Percentiles rank a stretch among this genome's conserved stretches.
phyloP scores from a whole-genome alignment of 2,888 invertebrate species.

The Exephanes ischioxanthus region DNA sequence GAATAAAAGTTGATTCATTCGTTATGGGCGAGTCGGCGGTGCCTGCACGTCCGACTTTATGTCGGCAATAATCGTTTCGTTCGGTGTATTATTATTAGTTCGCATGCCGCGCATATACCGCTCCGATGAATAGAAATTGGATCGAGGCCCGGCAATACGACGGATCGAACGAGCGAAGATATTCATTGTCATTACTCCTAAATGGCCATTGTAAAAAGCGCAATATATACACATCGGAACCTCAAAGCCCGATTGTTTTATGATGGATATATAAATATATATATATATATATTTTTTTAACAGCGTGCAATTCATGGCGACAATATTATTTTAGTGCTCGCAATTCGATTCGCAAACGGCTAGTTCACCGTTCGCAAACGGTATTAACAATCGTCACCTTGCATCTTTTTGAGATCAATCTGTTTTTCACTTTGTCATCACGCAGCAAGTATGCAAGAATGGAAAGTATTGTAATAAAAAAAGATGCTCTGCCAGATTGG shows the following conservation, averaged over 20 bases:
- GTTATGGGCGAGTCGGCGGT: slow-evolving; percentile 61
- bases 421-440: neutral
- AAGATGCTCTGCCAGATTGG: too few relatives aligned
- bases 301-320: slow-evolving; percentile 17
- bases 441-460: too few relatives aligned
- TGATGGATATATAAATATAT: neutral
- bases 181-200: slow-evolving; percentile 55
- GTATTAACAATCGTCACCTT: neutral
- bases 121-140: slow-evolving; percentile 63
- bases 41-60: slow-evolving; percentile 63
- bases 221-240: slow-evolving; percentile 28
- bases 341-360: neutral
- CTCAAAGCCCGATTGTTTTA: slow-evolving; percentile 48
- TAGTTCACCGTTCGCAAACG: slow-evolving; percentile 25
- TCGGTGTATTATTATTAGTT: slow-evolving; percentile 65
- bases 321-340: slow-evolving; percentile 7
- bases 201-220: slow-evolving; percentile 45
- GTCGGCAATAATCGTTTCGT: slow-evolving; percentile 65
- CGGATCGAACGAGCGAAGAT: slow-evolving; percentile 31
- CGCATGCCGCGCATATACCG: slow-evolving; percentile 49
- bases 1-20: slow-evolving; percentile 68
- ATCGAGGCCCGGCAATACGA: slow-evolving; percentile 27
- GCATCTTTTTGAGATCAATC: neutral
- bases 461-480: too few relatives aligned
- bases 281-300: slow-evolving; percentile 25